Percentiles rank a stretch among this genome's conserved stretches.
Conservation (phyloP, 2,113 vertebrate genomes). For the Charadrius vociferus region DNA sequence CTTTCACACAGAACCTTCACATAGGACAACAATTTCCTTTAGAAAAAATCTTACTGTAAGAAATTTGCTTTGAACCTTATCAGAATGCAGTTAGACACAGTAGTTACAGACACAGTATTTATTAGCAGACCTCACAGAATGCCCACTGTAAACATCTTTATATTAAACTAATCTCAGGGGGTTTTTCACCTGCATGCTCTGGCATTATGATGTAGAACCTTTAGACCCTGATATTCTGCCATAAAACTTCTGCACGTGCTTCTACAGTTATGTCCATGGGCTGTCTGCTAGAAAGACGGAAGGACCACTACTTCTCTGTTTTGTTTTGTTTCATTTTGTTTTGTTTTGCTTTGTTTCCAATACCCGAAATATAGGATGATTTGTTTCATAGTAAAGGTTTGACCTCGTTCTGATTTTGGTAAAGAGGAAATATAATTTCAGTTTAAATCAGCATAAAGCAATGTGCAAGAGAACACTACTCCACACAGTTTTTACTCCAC, state of each 20-base stretch:
- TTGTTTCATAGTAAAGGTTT: background rate
- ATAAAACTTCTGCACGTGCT: background rate
- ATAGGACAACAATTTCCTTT: background rate
- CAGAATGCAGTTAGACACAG: background rate
- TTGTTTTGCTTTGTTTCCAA: background rate
- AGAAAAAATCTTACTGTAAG: background rate
- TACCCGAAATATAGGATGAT: background rate
- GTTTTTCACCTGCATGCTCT: background rate
- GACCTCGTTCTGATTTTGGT: background rate
- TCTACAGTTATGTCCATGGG: background rate
- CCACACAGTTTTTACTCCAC: background rate
- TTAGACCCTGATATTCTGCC: background rate
- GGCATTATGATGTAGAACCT: background rate
- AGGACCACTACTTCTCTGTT: background rate
- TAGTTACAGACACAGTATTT: background rate
- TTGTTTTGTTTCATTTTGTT: background rate
- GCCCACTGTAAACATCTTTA: background rate
- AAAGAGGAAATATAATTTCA: background rate
- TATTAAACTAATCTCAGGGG: background rate
- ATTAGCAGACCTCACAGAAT: background rate
- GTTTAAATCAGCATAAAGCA: background rate
- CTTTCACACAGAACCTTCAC: background rate
- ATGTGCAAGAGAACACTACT: background rate
- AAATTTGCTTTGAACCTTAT: background rate
- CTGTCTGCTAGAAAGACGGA: background rate